Percentiles rank a stretch among this genome's conserved stretches.
Conservation (phyloP, 2,888 invertebrate species). For the Leucophenga maculata region DNA sequence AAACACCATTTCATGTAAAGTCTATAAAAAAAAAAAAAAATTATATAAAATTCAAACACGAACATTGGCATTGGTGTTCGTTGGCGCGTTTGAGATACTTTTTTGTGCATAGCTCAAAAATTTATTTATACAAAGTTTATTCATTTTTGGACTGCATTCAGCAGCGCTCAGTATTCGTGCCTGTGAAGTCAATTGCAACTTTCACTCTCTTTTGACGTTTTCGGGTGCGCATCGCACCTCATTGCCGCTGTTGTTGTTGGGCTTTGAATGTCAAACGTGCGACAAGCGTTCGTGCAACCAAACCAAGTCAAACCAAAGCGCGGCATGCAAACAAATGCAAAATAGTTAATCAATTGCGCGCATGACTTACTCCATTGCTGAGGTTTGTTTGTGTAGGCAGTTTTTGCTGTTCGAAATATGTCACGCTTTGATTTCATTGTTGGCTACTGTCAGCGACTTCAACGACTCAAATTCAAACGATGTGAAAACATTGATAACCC, state of each 20-base stretch:
- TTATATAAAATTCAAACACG: conserved; percentile 61
- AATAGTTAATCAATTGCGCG: background rate
- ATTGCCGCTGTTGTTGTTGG: no score
- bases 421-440: no score
- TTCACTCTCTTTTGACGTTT: conserved; percentile 60
- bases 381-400: background rate
- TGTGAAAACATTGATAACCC: no score
- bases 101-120: no score
- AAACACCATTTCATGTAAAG: conserved; percentile 38
- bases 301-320: background rate
- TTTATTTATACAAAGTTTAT: conserved; percentile 6
- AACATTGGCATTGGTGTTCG: conserved; percentile 58
- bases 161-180: conserved; percentile 6
- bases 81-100: conserved; percentile 52
- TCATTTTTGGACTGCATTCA: conserved; percentile 2
- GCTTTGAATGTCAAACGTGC: no score
- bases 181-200: conserved; percentile 37
- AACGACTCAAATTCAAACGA: no score
- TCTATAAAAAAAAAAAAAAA: conserved; percentile 37
- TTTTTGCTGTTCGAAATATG: background rate
- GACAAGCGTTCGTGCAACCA: no score
- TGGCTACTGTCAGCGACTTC: no score
- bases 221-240: conserved; percentile 29
- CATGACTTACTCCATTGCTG: background rate
- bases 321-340: background rate